Conservation (phyloP, 2,888 invertebrate species). For the Linyphia triangularis region DNA sequence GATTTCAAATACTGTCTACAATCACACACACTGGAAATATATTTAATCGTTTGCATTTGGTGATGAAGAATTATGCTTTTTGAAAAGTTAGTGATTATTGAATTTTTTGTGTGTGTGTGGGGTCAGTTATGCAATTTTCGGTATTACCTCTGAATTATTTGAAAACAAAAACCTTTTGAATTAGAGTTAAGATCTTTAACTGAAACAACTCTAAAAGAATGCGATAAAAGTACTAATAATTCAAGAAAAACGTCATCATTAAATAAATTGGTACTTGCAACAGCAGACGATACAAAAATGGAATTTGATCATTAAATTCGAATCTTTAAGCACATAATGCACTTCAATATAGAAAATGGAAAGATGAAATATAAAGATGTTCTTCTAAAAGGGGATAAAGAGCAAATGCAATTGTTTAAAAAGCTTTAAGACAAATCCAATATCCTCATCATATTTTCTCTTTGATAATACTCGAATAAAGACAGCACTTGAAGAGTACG, state of each 20-base stretch:
- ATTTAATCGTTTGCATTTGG: too few relatives aligned
- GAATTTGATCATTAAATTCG: not conserved
- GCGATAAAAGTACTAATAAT: not conserved
- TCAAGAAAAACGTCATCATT: not conserved
- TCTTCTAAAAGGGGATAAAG: not conserved
- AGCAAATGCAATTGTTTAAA: not conserved
- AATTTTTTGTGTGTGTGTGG: too few relatives aligned
- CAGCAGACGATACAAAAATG: not conserved
- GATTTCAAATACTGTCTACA: too few relatives aligned
- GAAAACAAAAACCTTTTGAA: too few relatives aligned
- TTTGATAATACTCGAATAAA: not conserved
- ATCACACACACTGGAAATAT: too few relatives aligned
- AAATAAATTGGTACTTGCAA: slow-evolving; percentile 10
- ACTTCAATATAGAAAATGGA: not conserved
- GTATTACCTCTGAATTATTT: too few relatives aligned
- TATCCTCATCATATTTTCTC: not conserved
- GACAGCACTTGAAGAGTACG: not conserved
- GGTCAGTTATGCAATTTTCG: too few relatives aligned
- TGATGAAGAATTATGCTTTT: too few relatives aligned
- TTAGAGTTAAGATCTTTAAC: too few relatives aligned
- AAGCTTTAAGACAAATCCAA: not conserved
- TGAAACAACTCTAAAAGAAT: too few relatives aligned
- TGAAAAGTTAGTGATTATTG: too few relatives aligned
- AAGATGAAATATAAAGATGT: not conserved
- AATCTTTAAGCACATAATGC: not conserved